These are phyloP conservation scores for Reinhardtius hippoglossoides DNA, from an alignment of 2,113 vertebrate genomes.

Conservation along the genomic window DNA sequence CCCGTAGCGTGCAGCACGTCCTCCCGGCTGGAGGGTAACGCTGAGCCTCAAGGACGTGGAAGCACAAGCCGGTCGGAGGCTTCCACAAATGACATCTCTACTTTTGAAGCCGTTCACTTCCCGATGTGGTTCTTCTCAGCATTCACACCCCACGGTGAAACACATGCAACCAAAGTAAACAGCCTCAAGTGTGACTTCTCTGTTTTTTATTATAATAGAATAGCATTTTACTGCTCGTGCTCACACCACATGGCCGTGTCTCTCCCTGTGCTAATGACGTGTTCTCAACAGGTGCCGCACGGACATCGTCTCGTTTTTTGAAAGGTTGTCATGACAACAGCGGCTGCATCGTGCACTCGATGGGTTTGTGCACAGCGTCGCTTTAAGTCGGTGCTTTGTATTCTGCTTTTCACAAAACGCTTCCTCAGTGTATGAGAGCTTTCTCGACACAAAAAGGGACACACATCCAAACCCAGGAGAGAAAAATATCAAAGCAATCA, in stretches of 20 bases:
- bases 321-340: slow-evolving; percentile 73
- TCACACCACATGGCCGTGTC: not conserved
- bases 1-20: no score
- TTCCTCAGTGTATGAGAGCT: not conserved
- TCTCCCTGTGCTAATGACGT: slow-evolving; percentile 11
- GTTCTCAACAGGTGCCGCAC: slow-evolving; percentile 15
- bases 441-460: no score
- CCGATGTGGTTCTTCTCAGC: not conserved
- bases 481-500: slow-evolving; percentile 2
- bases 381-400: slow-evolving; percentile 19
- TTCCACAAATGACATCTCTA: no score
- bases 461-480: no score
- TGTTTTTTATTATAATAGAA: not conserved
- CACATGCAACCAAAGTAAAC: not conserved
- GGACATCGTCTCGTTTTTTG: slow-evolving; percentile 42
- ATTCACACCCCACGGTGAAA: not conserved
- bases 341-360: slow-evolving; percentile 13
- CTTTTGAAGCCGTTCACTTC: not conserved
- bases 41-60: not conserved
- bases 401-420: slow-evolving; percentile 14
- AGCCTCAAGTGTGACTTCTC: not conserved
- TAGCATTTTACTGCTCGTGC: not conserved
- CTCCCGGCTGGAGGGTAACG: not conserved
- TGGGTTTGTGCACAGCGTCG: not conserved
- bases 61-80: not conserved